phyloP scores from a whole-genome alignment of 1,140 invertebrate species.

The Cherax destructor region DNA sequence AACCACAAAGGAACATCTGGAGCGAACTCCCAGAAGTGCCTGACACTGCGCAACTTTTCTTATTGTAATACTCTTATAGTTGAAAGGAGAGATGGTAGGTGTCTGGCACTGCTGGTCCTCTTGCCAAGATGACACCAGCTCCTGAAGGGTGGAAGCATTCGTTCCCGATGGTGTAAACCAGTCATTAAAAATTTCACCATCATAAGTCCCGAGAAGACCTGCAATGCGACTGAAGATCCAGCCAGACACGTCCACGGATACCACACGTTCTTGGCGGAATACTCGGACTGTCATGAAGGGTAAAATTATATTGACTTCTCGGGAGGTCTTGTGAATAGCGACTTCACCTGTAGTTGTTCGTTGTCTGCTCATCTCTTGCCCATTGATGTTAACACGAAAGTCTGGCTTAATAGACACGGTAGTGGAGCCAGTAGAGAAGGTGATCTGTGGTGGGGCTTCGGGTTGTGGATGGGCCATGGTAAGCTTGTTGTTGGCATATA shows the following conservation, averaged over 20 bases:
- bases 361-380: neutral
- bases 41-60: neutral
- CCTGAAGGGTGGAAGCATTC: constrained; percentile 30
- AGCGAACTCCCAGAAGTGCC: neutral
- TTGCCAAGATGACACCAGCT: constrained; percentile 48
- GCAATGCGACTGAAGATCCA: constrained; percentile 36
- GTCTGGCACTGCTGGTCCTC: constrained; percentile 31
- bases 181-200: constrained; percentile 43
- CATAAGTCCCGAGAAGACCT: constrained; percentile 44
- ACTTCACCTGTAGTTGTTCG: constrained; percentile 11
- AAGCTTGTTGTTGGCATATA: neutral
- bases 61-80: neutral
- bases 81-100: constrained; percentile 27
- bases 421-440: neutral
- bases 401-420: constrained; percentile 34
- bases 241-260: constrained; percentile 34
- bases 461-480: constrained; percentile 50
- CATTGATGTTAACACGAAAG: constrained; percentile 21
- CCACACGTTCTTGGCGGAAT: neutral
- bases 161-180: constrained; percentile 30
- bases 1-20: constrained; percentile 5
- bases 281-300: constrained; percentile 22
- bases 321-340: neutral
- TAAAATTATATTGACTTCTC: neutral
- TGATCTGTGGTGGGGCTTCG: neutral